Evolutionary conservation across 1,140 invertebrate species (phyloP).

Genomic region (Pogonomyrmex barbatus): DNA sequence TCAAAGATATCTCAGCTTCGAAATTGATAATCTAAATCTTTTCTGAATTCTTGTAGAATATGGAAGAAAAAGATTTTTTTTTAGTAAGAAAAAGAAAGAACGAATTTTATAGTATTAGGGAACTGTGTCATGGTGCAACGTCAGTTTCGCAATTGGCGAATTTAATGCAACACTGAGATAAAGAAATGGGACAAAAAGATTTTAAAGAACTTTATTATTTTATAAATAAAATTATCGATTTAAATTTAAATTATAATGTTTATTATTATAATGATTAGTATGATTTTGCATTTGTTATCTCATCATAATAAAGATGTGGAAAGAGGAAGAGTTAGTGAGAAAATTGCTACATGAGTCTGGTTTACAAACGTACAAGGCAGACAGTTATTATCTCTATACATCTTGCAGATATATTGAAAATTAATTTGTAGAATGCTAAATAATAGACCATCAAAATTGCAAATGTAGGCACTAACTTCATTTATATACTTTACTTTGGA

Average conservation of each 20-base stretch:
- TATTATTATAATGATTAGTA: neutral
- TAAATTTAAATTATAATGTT: neutral
- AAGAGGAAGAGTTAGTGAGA: neutral
- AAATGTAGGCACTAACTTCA: neutral
- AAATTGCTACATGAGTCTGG: neutral
- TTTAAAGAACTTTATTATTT: neutral
- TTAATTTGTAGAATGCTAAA: neutral
- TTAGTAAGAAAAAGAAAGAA: constrained; percentile 13
- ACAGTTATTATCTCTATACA: neutral
- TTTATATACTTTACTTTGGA: neutral
- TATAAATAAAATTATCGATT: neutral
- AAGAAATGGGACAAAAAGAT: neutral
- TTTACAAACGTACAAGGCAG: neutral
- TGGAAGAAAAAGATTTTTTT: neutral
- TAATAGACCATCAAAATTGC: neutral
- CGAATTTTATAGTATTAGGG: neutral
- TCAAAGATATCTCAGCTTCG: neutral
- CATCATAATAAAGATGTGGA: neutral
- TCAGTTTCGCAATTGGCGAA: neutral
- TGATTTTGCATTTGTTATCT: neutral
- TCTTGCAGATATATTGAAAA: neutral
- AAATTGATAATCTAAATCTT: constrained; percentile 1
- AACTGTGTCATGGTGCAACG: neutral
- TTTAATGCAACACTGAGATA: neutral
- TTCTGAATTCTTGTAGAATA: neutral